Conservation (phyloP, 1,140 invertebrate species). For the Ceratina calcarata region DNA sequence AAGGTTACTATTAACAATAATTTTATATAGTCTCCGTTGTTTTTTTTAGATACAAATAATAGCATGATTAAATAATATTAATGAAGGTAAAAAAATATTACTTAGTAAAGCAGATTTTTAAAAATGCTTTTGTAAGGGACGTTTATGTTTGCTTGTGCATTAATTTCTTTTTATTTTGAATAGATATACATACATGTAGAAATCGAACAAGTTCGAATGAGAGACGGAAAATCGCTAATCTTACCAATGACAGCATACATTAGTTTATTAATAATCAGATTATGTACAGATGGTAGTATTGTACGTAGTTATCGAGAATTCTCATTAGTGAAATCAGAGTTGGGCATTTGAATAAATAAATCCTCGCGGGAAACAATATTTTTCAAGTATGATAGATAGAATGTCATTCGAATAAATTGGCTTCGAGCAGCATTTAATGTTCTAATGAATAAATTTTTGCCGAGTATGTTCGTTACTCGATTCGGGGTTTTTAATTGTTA, state of each 20-base stretch:
- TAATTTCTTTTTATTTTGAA: conserved; percentile 28
- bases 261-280: conserved; percentile 37
- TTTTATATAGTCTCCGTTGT: too few species aligned
- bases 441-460: too few species aligned
- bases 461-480: too few species aligned
- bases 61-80: too few species aligned
- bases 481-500: too few species aligned
- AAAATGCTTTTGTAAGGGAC: too few species aligned
- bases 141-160: neutral
- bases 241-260: conserved; percentile 40
- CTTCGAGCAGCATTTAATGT: neutral
- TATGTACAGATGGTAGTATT: conserved; percentile 23
- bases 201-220: conserved; percentile 20
- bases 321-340: neutral
- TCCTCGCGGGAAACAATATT: too few species aligned
- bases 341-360: too few species aligned
- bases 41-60: too few species aligned
- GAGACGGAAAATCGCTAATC: conserved; percentile 20
- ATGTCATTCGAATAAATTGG: neutral
- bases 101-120: too few species aligned
- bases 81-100: too few species aligned
- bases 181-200: conserved; percentile 29
- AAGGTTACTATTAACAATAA: neutral
- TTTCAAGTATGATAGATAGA: too few species aligned
- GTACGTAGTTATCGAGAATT: neutral